These are phyloP conservation scores for Platichthys stellatus DNA, from an alignment of 2,113 vertebrate genomes.

Conservation along the genomic window DNA sequence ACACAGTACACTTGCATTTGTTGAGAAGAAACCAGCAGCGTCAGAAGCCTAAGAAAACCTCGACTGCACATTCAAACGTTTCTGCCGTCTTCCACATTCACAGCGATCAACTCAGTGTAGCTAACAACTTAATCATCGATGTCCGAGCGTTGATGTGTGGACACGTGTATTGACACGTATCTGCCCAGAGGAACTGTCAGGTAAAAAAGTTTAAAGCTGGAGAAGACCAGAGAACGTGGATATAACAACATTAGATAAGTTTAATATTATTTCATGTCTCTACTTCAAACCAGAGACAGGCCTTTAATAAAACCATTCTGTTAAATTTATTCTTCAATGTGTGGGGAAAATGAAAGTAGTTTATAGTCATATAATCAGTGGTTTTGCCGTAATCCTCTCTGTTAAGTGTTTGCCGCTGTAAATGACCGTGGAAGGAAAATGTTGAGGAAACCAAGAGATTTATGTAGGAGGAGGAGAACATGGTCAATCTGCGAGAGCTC, in stretches of 20 bases:
- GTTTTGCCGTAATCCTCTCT: not conserved
- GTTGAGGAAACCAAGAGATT: not conserved
- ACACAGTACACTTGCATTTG: no score
- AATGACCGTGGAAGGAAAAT: not conserved
- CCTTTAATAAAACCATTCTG: not conserved
- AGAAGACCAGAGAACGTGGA: not conserved
- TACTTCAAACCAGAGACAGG: not conserved
- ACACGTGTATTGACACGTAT: not conserved
- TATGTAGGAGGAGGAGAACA: conserved; percentile 15
- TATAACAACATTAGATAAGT: not conserved
- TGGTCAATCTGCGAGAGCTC: conserved; percentile 5
- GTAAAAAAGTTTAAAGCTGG: not conserved
- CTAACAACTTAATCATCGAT: no score
- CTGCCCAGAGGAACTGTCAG: not conserved
- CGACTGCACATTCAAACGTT: no score
- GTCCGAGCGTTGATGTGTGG: no score
- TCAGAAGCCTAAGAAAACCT: no score
- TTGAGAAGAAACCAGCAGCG: no score
- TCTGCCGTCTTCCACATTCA: no score
- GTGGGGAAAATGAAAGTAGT: not conserved
- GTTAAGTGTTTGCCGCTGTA: not conserved
- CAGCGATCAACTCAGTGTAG: no score
- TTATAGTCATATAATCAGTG: not conserved
- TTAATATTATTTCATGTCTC: not conserved
- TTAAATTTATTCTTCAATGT: not conserved